Base-by-base conservation (phyloP, 2,797 vertebrate species). In the Danionella dracula region DNA sequence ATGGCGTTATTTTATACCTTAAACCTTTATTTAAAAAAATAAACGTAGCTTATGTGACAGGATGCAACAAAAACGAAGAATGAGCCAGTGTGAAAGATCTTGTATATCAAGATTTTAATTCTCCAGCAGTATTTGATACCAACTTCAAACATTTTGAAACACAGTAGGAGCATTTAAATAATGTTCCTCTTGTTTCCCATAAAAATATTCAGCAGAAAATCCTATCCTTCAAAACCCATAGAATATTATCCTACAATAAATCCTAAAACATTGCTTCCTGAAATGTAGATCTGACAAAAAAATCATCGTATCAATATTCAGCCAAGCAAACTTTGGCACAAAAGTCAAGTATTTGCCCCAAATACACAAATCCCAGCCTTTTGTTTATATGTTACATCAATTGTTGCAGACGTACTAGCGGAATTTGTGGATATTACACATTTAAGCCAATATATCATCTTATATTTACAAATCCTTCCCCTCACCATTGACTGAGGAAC, bases 41-140 rank as follows among this genome's bases (percentile, higher is more conserved):
- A n/a, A n/a, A n/a, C n/a, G n/a, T n/a, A n/a, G n/a, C n/a, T n/a
- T n/a, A n/a, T n/a, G n/a, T n/a, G n/a, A n/a, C n/a, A 27, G 3
- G 23, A 29, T 21, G 29, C 23, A 16, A 4, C 8, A 41, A 27
- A 17, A 21, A 53, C 4, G 8, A 35, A 34, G 31, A 6, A n/a
- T n/a, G 23, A 44, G 16, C n/a, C 17, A 64, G 21, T 16, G 15
- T 9, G 0, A 1, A 21, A 11, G 4, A 35, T 65, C 49, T 44
- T 27, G 61, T 54, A 45, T 65, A 46, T 54, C 49, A 65, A 40
- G 20, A 48, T 68, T 71, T 27, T 72, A 61, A 72, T 72, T 65
- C 20, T 53, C 35, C 27, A 55, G 63, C 58, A 68, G 44, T 55
- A 56, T 31, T 54, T 17, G 45, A 60, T 4, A 69, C 42, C 16